phyloP scores from a whole-genome alignment of 2,113 vertebrate species.

The Tetraodon nigroviridis region DNA sequence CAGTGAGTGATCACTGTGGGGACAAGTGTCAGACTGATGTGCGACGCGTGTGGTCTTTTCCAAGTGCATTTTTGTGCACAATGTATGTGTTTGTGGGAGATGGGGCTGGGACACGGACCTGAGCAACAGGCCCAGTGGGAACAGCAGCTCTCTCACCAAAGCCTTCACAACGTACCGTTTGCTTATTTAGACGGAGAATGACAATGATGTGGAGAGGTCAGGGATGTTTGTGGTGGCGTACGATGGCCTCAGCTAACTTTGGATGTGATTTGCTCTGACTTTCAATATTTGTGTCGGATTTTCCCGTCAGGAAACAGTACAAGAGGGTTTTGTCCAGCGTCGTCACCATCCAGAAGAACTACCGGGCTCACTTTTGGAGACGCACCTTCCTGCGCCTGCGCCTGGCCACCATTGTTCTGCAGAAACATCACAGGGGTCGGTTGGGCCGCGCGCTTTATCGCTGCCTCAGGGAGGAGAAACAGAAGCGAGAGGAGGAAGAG shows the following conservation, averaged over 20 bases:
- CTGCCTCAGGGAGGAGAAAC: slow-evolving; percentile 62
- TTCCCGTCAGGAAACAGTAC: slow-evolving; percentile 79
- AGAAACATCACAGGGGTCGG: slow-evolving; percentile 83
- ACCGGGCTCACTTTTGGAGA: slow-evolving; percentile 84
- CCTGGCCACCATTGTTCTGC: slow-evolving; percentile 75
- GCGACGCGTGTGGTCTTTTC: slow-evolving; percentile 61
- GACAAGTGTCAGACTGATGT: slow-evolving; percentile 45
- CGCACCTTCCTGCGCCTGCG: slow-evolving; percentile 76
- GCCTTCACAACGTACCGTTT: slow-evolving; percentile 20
- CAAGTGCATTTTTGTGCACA: slow-evolving; percentile 25
- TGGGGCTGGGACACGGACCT: slow-evolving; percentile 53
- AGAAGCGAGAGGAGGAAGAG: slow-evolving; percentile 47
- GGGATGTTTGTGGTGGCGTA: slow-evolving; percentile 6
- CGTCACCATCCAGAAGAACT: slow-evolving; percentile 87
- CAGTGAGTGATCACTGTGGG: slow-evolving; percentile 31
- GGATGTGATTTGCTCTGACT: not conserved
- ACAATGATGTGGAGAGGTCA: slow-evolving; percentile 17
- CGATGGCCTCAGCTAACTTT: not conserved
- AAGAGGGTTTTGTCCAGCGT: slow-evolving; percentile 77
- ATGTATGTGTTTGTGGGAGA: slow-evolving; percentile 44
- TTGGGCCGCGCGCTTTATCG: slow-evolving; percentile 74
- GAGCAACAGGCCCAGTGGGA: slow-evolving; percentile 54
- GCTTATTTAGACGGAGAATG: slow-evolving; percentile 41
- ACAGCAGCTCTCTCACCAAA: slow-evolving; percentile 33
- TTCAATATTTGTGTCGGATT: not conserved